These are phyloP conservation scores for Drosophila punjabiensis DNA, from an alignment of 1,140 invertebrate genomes.

Conservation along the genomic window DNA sequence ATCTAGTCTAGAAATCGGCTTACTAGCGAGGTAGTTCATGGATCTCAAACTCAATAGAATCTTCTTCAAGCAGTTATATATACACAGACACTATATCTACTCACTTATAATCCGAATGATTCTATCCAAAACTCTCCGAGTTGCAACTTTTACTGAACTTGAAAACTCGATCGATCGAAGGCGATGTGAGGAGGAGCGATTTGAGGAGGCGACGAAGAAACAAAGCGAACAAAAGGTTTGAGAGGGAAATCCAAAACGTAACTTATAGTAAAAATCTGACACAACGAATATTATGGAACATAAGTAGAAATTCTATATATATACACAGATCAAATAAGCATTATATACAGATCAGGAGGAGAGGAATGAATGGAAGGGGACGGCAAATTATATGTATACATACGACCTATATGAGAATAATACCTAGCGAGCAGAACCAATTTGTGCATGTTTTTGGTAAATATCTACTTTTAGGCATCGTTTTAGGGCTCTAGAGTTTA, in stretches of 20 bases:
- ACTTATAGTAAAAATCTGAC: conserved; percentile 85
- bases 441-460: conserved; percentile 80
- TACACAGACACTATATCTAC: conserved; percentile 52
- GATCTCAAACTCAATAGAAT: conserved; percentile 73
- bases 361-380: conserved; percentile 17
- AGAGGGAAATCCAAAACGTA: conserved; percentile 80
- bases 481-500: conserved; percentile 80
- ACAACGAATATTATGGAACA: conserved; percentile 86
- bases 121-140: conserved; percentile 62
- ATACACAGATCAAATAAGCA: conserved; percentile 80
- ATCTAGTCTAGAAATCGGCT: conserved; percentile 70
- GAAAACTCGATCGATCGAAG: conserved; percentile 34
- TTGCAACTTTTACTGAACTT: conserved; percentile 70
- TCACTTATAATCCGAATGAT: conserved; percentile 53
- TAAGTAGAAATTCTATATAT: conserved; percentile 85
- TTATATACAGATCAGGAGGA: conserved; percentile 65
- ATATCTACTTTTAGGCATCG: conserved; percentile 71
- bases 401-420: conserved; percentile 64
- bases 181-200: background rate
- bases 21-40: conserved; percentile 65
- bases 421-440: conserved; percentile 81
- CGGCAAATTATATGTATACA: conserved; percentile 69
- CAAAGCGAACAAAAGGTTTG: conserved; percentile 73
- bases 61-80: conserved; percentile 65
- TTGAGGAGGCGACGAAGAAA: background rate